phyloP scores from a whole-genome alignment of 2,113 vertebrate species.

The Oxygymnocypris stewartii region DNA sequence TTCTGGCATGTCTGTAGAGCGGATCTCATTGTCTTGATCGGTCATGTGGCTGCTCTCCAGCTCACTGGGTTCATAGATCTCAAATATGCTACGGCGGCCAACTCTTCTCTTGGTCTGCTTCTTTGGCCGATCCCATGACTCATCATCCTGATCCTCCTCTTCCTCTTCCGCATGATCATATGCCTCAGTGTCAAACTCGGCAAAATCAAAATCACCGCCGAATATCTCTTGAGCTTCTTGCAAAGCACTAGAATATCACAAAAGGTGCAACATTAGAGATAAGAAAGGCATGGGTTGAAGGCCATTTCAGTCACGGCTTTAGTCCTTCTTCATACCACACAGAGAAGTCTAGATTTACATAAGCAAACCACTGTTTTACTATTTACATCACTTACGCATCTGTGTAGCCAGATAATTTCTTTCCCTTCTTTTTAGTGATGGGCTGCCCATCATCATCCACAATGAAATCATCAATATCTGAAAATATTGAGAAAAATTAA shows the following conservation, averaged over 20 bases:
- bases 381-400: slow-evolving; percentile 84
- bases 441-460: slow-evolving; percentile 97
- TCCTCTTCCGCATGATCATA: slow-evolving; percentile 95
- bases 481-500: background rate
- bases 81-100: slow-evolving; percentile 95
- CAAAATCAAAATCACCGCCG: slow-evolving; percentile 96
- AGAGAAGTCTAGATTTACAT: background rate
- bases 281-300: background rate
- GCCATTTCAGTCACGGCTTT: background rate
- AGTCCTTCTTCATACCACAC: no score
- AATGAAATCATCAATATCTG: slow-evolving; percentile 97
- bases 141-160: slow-evolving; percentile 92
- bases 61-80: slow-evolving; percentile 97
- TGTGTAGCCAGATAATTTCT: slow-evolving; percentile 95
- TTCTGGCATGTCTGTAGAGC: slow-evolving; percentile 95
- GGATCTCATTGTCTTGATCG: slow-evolving; percentile 98
- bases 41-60: slow-evolving; percentile 98
- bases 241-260: slow-evolving; percentile 79
- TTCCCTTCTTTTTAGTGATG: slow-evolving; percentile 92
- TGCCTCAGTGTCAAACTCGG: slow-evolving; percentile 91
- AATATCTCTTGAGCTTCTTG: slow-evolving; percentile 99
- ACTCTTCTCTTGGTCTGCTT: slow-evolving; percentile 92
- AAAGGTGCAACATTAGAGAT: background rate
- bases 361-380: background rate
- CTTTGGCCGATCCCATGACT: slow-evolving; percentile 91